These are phyloP conservation scores for Corythoichthys haematopterus DNA, from an alignment of 2,113 vertebrate genomes.

Conservation along the genomic window DNA sequence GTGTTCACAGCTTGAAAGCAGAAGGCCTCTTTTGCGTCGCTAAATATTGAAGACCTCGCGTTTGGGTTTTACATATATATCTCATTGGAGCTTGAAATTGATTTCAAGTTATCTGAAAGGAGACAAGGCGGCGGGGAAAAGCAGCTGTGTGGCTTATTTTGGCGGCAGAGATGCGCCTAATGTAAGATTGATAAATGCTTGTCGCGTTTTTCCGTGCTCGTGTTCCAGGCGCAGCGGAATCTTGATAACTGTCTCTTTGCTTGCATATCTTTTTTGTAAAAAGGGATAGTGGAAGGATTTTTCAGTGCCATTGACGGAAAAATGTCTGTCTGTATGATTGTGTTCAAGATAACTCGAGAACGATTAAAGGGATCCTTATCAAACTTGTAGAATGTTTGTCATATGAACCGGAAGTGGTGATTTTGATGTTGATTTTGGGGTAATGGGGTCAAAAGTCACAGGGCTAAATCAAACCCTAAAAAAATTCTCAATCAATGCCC, in stretches of 20 bases:
- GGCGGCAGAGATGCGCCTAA: conserved; percentile 53
- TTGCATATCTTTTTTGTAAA: no score
- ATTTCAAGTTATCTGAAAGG: conserved; percentile 65
- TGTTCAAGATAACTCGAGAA: no score
- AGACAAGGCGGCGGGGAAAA: conserved; percentile 48
- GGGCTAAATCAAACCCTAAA: no score
- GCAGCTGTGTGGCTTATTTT: conserved; percentile 26
- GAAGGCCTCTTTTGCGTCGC: conserved; percentile 49
- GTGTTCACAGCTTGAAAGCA: conserved; percentile 45
- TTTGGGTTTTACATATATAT: conserved; percentile 64
- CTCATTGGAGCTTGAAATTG: conserved; percentile 75
- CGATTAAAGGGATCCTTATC: no score
- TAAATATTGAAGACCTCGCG: conserved; percentile 65
- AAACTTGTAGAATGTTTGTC: no score
- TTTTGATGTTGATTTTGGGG: no score
- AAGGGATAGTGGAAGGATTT: no score
- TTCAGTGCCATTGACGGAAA: no score
- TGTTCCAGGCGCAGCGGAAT: conserved; percentile 39
- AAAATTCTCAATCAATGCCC: no score
- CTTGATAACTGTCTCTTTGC: neutral
- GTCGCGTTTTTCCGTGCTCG: conserved; percentile 42
- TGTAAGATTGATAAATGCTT: conserved; percentile 68
- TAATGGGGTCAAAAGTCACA: no score
- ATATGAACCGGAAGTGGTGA: no score
- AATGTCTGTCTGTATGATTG: no score